Conservation (phyloP, 2,888 invertebrate genomes). For the Patella caerulea region DNA sequence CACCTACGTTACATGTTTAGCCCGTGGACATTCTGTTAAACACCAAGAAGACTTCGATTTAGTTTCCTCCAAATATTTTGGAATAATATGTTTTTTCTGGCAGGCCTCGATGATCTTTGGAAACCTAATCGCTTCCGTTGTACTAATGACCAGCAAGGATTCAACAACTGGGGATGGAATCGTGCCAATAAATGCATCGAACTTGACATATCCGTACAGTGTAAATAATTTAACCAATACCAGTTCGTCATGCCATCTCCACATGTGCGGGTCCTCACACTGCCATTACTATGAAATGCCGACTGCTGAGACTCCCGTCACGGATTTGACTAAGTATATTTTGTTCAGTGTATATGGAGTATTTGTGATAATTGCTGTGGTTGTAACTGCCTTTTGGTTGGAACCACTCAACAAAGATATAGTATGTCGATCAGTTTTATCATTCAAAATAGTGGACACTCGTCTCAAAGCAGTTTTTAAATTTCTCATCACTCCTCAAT, state of each 20-base stretch:
- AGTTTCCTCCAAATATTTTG: constrained; percentile 63
- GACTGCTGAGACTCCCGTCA: constrained; percentile 33
- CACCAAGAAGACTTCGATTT: constrained; percentile 49
- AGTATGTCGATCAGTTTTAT: constrained; percentile 22
- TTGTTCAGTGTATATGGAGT: constrained; percentile 60
- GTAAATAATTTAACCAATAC: constrained; percentile 1
- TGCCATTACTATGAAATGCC: constrained; percentile 47
- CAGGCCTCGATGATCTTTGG: constrained; percentile 63
- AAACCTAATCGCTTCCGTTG: constrained; percentile 63
- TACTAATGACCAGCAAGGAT: constrained; percentile 38
- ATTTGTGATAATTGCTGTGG: constrained; percentile 50
- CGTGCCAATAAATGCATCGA: background rate
- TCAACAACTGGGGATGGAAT: background rate
- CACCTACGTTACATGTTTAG: constrained; percentile 65
- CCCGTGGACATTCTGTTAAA: constrained; percentile 53
- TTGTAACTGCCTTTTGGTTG: constrained; percentile 52
- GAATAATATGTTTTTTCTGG: constrained; percentile 63
- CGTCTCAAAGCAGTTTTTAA: constrained; percentile 51
- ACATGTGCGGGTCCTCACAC: constrained; percentile 53
- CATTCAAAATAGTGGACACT: constrained; percentile 32
- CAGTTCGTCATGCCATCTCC: constrained; percentile 15
- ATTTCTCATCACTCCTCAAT: constrained; percentile 53
- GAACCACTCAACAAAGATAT: constrained; percentile 53
- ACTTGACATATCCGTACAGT: background rate
- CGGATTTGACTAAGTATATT: constrained; percentile 51